Conservation (phyloP, 2,797 vertebrate species). For the Tachyglossus aculeatus region DNA sequence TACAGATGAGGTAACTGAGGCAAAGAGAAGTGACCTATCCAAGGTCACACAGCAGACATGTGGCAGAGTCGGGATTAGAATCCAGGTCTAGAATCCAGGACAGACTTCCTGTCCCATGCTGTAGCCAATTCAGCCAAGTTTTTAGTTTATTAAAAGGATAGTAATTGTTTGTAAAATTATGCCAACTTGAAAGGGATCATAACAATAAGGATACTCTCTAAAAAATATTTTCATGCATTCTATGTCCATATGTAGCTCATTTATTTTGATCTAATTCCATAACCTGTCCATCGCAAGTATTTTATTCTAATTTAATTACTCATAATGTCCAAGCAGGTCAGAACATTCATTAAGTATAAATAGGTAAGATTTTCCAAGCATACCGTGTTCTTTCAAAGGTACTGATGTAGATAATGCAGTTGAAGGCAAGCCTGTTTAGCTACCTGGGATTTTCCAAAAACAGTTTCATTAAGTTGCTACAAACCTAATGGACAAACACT, state of each 20-base stretch:
- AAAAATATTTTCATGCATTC: not conserved
- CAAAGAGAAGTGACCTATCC: not conserved
- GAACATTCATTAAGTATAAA: not conserved
- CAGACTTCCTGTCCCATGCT: slow-evolving; percentile 8
- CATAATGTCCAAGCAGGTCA: not conserved
- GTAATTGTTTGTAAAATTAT: not conserved
- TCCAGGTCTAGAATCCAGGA: not conserved
- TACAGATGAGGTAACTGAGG: not conserved
- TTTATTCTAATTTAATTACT: too few species aligned
- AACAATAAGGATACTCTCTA: not conserved
- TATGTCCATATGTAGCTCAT: too few species aligned
- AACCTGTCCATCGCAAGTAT: too few species aligned
- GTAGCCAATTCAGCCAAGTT: not conserved
- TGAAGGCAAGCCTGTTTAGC: not conserved
- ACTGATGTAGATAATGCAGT: not conserved
- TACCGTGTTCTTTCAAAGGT: not conserved
- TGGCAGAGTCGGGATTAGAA: not conserved
- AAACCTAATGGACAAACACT: not conserved
- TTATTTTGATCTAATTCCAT: too few species aligned
- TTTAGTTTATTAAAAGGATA: not conserved
- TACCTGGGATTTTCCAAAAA: not conserved
- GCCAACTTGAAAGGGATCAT: not conserved
- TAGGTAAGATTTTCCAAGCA: not conserved
- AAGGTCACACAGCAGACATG: not conserved
- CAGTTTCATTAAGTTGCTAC: not conserved